Percentiles rank a stretch among this genome's conserved stretches.
These are phyloP conservation scores for Glossosoma conforme DNA, from an alignment of 1,140 invertebrate species.

Conservation along the genomic window DNA sequence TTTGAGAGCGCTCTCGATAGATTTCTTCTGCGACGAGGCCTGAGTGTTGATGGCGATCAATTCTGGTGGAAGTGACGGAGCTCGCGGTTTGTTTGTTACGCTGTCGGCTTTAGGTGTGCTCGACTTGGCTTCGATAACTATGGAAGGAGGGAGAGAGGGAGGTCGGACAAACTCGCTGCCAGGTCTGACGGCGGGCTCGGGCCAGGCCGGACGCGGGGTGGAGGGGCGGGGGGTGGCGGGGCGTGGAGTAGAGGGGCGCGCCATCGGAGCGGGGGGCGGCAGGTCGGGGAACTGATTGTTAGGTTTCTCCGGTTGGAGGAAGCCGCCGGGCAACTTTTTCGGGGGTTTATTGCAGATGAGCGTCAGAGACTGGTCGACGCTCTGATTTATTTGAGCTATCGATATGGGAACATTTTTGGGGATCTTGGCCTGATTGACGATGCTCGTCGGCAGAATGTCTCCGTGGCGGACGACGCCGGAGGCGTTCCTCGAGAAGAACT, in stretches of 20 bases:
- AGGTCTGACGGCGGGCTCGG: slow-evolving; percentile 23
- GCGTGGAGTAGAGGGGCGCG: slow-evolving; percentile 27
- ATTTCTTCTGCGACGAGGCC: slow-evolving; percentile 41
- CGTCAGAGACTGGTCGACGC: slow-evolving; percentile 15
- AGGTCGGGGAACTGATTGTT: slow-evolving; percentile 32
- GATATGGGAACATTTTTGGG: slow-evolving; percentile 37
- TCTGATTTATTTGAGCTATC: slow-evolving; percentile 36
- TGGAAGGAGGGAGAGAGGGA: slow-evolving; percentile 6
- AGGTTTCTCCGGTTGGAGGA: slow-evolving; percentile 31
- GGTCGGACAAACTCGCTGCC: slow-evolving; percentile 18
- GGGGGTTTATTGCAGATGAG: slow-evolving; percentile 13
- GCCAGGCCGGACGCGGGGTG: slow-evolving; percentile 33
- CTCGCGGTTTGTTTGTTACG: slow-evolving; percentile 7
- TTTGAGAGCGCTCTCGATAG: slow-evolving; percentile 47
- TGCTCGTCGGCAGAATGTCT: slow-evolving; percentile 24
- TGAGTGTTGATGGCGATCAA: slow-evolving; percentile 48
- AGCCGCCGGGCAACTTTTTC: slow-evolving; percentile 20
- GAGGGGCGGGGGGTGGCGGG: slow-evolving; percentile 38
- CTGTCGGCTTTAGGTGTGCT: slow-evolving; percentile 18
- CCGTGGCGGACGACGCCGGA: slow-evolving; percentile 31
- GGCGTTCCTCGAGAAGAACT: background rate
- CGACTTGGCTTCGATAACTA: slow-evolving; percentile 11
- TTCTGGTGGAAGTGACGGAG: slow-evolving; percentile 40
- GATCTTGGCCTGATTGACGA: slow-evolving; percentile 29
- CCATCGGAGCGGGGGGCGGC: slow-evolving; percentile 37